Conservation (phyloP, 2,113 vertebrate genomes). For the Pavo muticus region DNA sequence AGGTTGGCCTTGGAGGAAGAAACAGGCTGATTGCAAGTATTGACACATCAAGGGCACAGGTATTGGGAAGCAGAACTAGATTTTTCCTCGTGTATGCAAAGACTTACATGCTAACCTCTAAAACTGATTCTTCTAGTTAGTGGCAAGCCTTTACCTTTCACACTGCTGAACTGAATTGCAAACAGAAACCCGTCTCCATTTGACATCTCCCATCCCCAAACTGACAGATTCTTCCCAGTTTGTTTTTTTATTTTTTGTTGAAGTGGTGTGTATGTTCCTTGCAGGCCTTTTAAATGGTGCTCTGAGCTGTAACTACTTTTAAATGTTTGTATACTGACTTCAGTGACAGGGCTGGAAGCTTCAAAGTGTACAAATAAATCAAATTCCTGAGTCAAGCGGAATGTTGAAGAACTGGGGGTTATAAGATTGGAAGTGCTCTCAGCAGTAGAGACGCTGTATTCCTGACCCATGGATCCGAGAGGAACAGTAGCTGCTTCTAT, state of each 20-base stretch:
- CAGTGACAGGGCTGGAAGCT: background rate
- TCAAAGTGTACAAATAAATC: background rate
- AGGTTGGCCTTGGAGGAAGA: conserved; percentile 80
- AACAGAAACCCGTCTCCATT: background rate
- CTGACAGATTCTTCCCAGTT: background rate
- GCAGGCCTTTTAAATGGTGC: background rate
- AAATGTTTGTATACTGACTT: background rate
- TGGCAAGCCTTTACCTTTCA: background rate
- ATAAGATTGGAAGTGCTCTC: background rate
- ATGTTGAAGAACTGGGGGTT: background rate
- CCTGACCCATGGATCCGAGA: background rate
- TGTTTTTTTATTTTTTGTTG: background rate
- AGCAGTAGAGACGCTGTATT: background rate
- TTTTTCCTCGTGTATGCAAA: background rate
- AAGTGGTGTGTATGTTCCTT: background rate
- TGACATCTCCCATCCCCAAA: background rate
- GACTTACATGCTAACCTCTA: background rate
- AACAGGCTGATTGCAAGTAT: conserved; percentile 88
- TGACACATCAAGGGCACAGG: conserved; percentile 90
- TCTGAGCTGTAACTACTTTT: background rate
- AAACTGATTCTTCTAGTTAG: background rate
- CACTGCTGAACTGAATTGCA: background rate
- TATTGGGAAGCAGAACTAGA: conserved; percentile 65
- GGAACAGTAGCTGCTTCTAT: background rate
- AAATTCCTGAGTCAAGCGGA: background rate